Evolutionary conservation across 1,140 invertebrate genomes (phyloP).

Genomic region (Acarapis woodi): DNA sequence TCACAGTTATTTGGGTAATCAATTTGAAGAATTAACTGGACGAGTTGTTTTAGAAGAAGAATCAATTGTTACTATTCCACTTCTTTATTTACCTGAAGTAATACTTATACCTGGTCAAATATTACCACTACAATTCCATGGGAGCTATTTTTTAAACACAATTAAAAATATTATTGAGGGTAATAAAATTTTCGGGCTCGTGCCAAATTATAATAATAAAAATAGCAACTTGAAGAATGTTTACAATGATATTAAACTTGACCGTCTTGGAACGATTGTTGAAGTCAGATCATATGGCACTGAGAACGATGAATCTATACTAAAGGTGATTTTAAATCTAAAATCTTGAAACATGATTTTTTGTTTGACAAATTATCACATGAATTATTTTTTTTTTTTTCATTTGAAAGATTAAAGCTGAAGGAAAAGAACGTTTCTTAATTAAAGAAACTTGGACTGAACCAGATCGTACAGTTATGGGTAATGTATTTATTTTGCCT

Average conservation of each 20-base stretch:
- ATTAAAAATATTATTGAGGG: slow-evolving; percentile 23
- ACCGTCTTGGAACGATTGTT: slow-evolving; percentile 33
- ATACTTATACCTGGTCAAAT: slow-evolving; percentile 38
- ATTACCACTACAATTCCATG: slow-evolving; percentile 32
- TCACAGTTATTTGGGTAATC: slow-evolving; percentile 29
- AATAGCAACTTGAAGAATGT: no score
- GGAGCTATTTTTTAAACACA: slow-evolving; percentile 23
- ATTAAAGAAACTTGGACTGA: slow-evolving; percentile 18
- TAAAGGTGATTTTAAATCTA: no score
- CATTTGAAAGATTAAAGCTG: slow-evolving; percentile 23
- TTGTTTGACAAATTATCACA: no score
- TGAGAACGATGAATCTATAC: no score
- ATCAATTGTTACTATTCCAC: slow-evolving; percentile 21
- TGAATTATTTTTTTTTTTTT: no score
- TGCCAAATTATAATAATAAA: slow-evolving; percentile 12
- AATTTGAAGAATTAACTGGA: slow-evolving; percentile 28
- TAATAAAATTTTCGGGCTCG: slow-evolving; percentile 30
- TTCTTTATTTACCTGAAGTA: slow-evolving; percentile 26
- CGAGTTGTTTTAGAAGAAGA: slow-evolving; percentile 28
- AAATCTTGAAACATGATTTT: no score
- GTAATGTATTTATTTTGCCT: slow-evolving; percentile 31
- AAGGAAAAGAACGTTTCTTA: slow-evolving; percentile 32
- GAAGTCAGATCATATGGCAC: slow-evolving; percentile 33
- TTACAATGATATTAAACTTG: no score
- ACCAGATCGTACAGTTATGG: slow-evolving; percentile 12